These are phyloP conservation scores for Theretra japonica DNA, from an alignment of 2,888 invertebrate genomes.

Conservation along the genomic window DNA sequence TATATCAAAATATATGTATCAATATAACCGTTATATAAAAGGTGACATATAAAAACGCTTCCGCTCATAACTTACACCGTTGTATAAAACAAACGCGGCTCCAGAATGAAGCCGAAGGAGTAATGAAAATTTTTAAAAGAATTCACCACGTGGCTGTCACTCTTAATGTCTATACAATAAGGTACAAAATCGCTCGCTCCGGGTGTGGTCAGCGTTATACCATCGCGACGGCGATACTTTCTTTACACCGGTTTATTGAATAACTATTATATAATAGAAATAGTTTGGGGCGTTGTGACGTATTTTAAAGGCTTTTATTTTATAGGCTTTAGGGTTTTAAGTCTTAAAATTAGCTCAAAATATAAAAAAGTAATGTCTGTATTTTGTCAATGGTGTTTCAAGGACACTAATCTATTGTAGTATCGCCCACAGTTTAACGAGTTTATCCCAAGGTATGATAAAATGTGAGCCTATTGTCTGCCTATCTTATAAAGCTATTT, in stretches of 20 bases:
- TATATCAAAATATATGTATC: no score
- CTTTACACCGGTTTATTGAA: background rate
- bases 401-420: no score
- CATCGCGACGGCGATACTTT: background rate
- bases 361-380: no score
- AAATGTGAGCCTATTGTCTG: no score
- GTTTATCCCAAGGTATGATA: no score
- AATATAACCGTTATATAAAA: no score
- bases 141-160: background rate
- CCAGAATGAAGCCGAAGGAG: slow-evolving; percentile 21
- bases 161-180: slow-evolving; percentile 4
- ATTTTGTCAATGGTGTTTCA: no score
- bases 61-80: background rate
- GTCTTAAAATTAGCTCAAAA: no score
- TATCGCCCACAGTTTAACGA: no score
- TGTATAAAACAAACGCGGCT: slow-evolving; percentile 28
- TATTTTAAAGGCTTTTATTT: no score
- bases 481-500: no score
- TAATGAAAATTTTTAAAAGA: slow-evolving; percentile 28
- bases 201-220: background rate
- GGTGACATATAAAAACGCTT: background rate
- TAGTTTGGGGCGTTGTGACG: background rate
- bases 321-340: no score
- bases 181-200: slow-evolving; percentile 1
- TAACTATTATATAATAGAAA: slow-evolving; percentile 5